phyloP scores from a whole-genome alignment of 2,888 invertebrate genomes.

The Stegana nigrithorax region DNA sequence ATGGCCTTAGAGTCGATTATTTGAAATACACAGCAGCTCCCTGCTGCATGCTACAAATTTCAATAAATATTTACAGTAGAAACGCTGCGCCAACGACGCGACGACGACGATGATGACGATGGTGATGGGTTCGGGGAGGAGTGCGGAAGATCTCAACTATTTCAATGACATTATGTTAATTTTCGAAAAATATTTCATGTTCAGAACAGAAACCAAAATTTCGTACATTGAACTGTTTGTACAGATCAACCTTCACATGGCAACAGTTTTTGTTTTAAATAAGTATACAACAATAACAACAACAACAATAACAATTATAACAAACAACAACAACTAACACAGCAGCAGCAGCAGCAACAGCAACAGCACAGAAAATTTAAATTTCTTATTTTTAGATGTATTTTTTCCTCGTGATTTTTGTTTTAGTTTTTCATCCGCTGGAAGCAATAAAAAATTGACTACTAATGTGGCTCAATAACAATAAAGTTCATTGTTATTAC shows the following conservation, averaged over 20 bases:
- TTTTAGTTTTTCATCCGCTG: slow-evolving; percentile 4
- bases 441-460: slow-evolving; percentile 8
- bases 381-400: not conserved
- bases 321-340: not conserved
- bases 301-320: not conserved
- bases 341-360: not conserved
- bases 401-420: not conserved
- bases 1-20: too few species aligned
- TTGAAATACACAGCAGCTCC: too few species aligned
- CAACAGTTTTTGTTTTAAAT: not conserved
- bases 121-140: too few species aligned
- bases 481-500: slow-evolving; percentile 11
- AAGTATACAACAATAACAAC: too few species aligned
- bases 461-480: slow-evolving; percentile 15
- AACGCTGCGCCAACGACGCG: too few species aligned
- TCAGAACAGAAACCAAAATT: not conserved
- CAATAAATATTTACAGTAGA: too few species aligned
- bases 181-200: not conserved
- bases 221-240: slow-evolving; percentile 9
- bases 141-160: slow-evolving; percentile 3
- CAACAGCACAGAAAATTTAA: not conserved
- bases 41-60: too few species aligned
- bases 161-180: slow-evolving; percentile 16
- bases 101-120: too few species aligned
- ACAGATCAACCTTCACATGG: slow-evolving; percentile 6